These are phyloP conservation scores for Parazoanthus darwini DNA, from an alignment of 92 coral and sea anemone genomes.

Conservation along the genomic window DNA sequence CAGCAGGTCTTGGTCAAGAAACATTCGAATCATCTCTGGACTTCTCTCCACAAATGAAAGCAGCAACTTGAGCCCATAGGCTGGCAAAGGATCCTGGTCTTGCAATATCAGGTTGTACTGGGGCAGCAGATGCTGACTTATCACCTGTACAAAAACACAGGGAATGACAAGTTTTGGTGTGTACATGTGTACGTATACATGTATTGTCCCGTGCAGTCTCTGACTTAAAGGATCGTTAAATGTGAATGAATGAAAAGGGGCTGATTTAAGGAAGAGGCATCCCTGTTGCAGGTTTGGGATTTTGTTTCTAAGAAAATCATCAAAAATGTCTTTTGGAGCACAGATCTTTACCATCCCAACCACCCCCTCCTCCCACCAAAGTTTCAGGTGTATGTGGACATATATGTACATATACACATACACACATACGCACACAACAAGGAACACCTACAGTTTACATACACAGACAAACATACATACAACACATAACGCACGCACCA, in stretches of 20 bases:
- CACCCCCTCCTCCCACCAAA: no score
- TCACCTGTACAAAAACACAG: slow-evolving; percentile 61
- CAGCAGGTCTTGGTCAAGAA: no score
- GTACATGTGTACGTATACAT: no score
- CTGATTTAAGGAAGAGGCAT: no score
- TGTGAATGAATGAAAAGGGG: no score
- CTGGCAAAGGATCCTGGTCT: slow-evolving; percentile 98
- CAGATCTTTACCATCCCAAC: no score
- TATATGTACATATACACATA: neutral
- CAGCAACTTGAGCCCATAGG: slow-evolving; percentile 90
- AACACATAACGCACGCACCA: neutral
- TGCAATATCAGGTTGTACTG: slow-evolving; percentile 89
- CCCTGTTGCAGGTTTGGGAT: no score
- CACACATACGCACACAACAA: neutral
- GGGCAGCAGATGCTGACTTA: slow-evolving; percentile 78
- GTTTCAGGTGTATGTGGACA: neutral
- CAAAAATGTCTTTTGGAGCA: no score
- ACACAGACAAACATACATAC: neutral
- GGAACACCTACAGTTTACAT: neutral
- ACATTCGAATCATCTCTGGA: slow-evolving; percentile 71
- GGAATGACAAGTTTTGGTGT: neutral
- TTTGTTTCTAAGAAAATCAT: neutral
- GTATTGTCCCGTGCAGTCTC: no score
- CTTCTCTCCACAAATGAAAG: slow-evolving; percentile 87
- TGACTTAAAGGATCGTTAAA: no score